These are phyloP conservation scores for Phyllostomus hastatus DNA, from an alignment of 2,113 vertebrate species.

Conservation along the genomic window DNA sequence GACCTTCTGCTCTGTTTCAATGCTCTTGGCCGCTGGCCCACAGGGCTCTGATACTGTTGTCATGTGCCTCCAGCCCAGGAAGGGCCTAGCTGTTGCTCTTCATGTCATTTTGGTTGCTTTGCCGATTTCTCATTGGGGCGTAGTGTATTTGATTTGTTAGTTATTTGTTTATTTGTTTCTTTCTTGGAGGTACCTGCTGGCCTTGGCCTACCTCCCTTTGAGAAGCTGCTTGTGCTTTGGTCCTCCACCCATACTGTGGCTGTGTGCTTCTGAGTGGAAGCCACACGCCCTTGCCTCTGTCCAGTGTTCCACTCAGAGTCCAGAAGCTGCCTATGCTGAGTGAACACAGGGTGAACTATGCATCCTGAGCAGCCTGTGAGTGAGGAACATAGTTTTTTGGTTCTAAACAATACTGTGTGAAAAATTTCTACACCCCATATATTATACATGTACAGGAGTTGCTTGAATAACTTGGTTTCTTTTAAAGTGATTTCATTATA, in stretches of 20 bases:
- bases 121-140: not conserved
- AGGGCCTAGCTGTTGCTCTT: not conserved
- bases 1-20: constrained; percentile 34
- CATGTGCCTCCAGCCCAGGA: not conserved
- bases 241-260: not conserved
- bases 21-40: not conserved
- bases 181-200: not conserved
- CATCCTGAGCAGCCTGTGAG: not conserved
- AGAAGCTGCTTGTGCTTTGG: not conserved
- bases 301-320: not conserved
- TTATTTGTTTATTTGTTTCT: not conserved
- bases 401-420: not conserved
- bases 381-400: not conserved
- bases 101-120: not conserved
- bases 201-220: not conserved
- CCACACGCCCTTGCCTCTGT: not conserved
- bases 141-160: not conserved
- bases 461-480: not conserved
- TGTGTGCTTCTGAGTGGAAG: not conserved
- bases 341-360: not conserved
- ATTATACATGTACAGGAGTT: not conserved
- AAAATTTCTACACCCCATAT: not conserved
- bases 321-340: not conserved
- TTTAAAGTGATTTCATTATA: not conserved
- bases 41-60: not conserved